These are phyloP conservation scores for Lutjanus erythropterus DNA, from an alignment of 2,113 vertebrate genomes.

Conservation along the genomic window DNA sequence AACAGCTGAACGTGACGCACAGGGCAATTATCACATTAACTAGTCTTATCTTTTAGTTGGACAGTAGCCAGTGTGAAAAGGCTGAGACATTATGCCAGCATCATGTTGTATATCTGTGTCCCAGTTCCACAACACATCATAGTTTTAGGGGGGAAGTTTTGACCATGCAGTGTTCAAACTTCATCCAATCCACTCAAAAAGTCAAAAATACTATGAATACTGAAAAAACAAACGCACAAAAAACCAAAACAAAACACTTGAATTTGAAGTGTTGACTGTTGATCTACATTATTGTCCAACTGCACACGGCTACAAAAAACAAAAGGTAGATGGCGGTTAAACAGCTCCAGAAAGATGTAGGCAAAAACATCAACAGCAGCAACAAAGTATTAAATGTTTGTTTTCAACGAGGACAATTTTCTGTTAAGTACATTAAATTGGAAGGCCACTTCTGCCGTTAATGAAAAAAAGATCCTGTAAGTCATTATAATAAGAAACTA, in stretches of 20 bases:
- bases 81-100: not conserved
- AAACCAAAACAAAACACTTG: too few relatives aligned
- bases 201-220: too few relatives aligned
- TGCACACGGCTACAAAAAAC: too few relatives aligned
- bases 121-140: not conserved
- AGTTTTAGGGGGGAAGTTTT: not conserved
- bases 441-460: too few relatives aligned
- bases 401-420: not conserved
- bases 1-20: slow-evolving; percentile 9
- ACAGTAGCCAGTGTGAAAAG: not conserved
- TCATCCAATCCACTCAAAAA: not conserved
- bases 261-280: not conserved
- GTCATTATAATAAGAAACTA: too few relatives aligned
- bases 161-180: not conserved
- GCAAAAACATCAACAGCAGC: not conserved
- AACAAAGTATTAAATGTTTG: not conserved
- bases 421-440: not conserved
- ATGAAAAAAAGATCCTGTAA: too few relatives aligned
- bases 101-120: not conserved
- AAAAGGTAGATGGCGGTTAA: not conserved
- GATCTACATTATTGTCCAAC: not conserved
- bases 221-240: too few relatives aligned
- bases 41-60: not conserved
- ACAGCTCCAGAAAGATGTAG: not conserved
- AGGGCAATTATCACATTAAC: not conserved